A percentile compares a stretch with the other conserved stretches of the same genome.
Evolutionary conservation across 2,888 invertebrate species (phyloP).

Genomic region (Amphipyra tragopoginis): DNA sequence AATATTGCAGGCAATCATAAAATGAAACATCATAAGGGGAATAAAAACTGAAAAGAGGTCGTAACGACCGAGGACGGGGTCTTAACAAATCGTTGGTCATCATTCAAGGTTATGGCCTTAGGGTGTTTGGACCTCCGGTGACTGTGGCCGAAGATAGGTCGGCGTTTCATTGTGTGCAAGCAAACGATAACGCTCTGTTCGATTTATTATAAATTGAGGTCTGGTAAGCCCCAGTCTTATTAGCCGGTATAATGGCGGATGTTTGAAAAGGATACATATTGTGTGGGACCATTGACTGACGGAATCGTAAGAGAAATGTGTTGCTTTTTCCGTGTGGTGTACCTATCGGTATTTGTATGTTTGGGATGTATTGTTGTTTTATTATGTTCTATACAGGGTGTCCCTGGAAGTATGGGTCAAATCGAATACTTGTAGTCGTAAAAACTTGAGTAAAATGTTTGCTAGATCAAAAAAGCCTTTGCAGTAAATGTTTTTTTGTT

Average conservation of each 20-base stretch:
- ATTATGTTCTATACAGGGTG: too few species aligned
- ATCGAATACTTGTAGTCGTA: too few species aligned
- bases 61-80: slow-evolving; percentile 82
- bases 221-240: slow-evolving; percentile 73
- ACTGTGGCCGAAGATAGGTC: slow-evolving; percentile 80
- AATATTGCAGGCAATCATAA: slow-evolving; percentile 85
- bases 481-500: too few species aligned
- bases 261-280: slow-evolving; percentile 72
- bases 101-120: slow-evolving; percentile 83
- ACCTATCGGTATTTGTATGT: slow-evolving; percentile 3
- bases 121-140: slow-evolving; percentile 74
- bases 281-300: slow-evolving; percentile 46
- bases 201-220: slow-evolving; percentile 84
- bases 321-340: slow-evolving; percentile 25
- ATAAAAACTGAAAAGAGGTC: slow-evolving; percentile 87
- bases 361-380: slow-evolving; percentile 1
- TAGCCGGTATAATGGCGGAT: slow-evolving; percentile 71
- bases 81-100: slow-evolving; percentile 88
- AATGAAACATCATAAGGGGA: slow-evolving; percentile 87
- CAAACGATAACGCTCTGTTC: slow-evolving; percentile 77
- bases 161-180: slow-evolving; percentile 81
- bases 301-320: slow-evolving; percentile 31
- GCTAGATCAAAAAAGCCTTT: too few species aligned
- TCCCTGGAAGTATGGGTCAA: too few species aligned
- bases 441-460: too few species aligned